phyloP scores from a whole-genome alignment of 2,888 invertebrate species.

The Branchellion lobata region DNA sequence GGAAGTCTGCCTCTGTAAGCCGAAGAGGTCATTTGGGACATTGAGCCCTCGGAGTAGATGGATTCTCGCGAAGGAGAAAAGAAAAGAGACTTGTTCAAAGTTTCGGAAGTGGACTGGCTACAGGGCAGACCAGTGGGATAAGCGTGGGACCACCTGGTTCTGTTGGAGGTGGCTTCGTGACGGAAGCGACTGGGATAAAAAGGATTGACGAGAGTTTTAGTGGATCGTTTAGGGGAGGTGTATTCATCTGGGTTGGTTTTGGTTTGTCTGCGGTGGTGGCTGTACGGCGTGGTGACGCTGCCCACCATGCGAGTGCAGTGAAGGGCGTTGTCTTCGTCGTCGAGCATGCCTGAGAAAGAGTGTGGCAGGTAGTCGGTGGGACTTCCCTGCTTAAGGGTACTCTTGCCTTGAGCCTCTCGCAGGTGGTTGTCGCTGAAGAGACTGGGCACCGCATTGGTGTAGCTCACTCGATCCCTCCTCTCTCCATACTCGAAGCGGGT shows the following conservation, averaged over 20 bases:
- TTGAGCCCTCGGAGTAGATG: conserved; percentile 20
- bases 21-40: background rate
- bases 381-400: background rate
- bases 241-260: background rate
- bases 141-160: conserved; percentile 95
- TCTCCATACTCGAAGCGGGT: conserved; percentile 29
- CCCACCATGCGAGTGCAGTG: conserved; percentile 41
- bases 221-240: conserved; percentile 44
- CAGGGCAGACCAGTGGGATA: conserved; percentile 70
- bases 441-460: conserved; percentile 1
- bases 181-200: conserved; percentile 97
- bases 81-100: background rate
- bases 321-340: background rate
- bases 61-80: conserved; percentile 42
- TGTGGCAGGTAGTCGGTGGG: conserved; percentile 18
- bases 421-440: conserved; percentile 18
- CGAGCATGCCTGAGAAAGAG: conserved; percentile 26
- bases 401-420: background rate
- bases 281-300: conserved; percentile 35
- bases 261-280: conserved; percentile 12
- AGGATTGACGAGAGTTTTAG: conserved; percentile 76
- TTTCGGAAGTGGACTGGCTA: background rate
- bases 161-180: conserved; percentile 85
- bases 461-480: conserved; percentile 21
- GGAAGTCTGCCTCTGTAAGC: background rate